Conservation (phyloP, 92 coral and sea anemone species). For the Scolanthus callimorphus region DNA sequence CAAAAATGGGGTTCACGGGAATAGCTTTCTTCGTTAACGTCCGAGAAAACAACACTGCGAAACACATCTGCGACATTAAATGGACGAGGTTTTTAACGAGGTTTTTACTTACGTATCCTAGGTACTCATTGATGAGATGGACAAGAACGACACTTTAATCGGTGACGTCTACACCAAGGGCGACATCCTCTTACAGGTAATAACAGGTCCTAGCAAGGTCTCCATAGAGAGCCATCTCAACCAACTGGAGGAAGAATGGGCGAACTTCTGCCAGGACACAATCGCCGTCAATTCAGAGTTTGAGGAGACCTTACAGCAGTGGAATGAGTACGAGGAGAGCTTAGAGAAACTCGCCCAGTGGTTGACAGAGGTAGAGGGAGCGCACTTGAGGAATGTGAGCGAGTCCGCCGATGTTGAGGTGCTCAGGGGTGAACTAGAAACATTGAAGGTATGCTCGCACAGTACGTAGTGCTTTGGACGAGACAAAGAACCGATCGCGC, state of each 20-base stretch:
- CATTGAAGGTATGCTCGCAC: constrained; percentile 33
- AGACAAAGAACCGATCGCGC: too few species aligned
- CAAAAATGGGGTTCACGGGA: too few species aligned
- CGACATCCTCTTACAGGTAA: constrained; percentile 77
- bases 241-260: constrained; percentile 92
- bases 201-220: constrained; percentile 68
- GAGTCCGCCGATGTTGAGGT: constrained; percentile 52
- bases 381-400: constrained; percentile 17
- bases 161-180: constrained; percentile 95
- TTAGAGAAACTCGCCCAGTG: constrained; percentile 70
- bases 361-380: constrained; percentile 58
- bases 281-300: constrained; percentile 54
- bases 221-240: constrained; percentile 81
- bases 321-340: constrained; percentile 87
- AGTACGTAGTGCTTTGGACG: too few species aligned
- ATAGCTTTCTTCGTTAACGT: too few species aligned
- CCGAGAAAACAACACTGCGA: too few species aligned
- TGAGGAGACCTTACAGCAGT: constrained; percentile 73
- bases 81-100: too few species aligned
- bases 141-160: constrained; percentile 83
- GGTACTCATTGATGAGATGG: constrained; percentile 97
- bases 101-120: too few species aligned
- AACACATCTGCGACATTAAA: too few species aligned
- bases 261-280: constrained; percentile 90
- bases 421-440: constrained; percentile 54